A percentile compares a stretch with the other conserved stretches of the same genome.
These are phyloP conservation scores for Phenganax stokvisi DNA, from an alignment of 92 coral and sea anemone species.

Conservation along the genomic window DNA sequence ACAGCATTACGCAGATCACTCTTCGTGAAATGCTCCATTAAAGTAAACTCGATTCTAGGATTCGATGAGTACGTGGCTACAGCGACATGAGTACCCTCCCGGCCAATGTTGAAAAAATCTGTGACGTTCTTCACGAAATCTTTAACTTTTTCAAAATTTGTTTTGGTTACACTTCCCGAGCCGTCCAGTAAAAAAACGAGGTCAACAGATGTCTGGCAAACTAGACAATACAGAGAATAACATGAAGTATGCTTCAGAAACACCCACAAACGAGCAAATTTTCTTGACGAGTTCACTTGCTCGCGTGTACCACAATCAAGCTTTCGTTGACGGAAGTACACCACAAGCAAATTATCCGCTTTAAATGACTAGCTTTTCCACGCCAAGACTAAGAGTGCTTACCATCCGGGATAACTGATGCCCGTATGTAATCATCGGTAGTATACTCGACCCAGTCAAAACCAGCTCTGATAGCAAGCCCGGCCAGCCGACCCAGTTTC, in stretches of 20 bases:
- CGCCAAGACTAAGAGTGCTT: constrained; percentile 16
- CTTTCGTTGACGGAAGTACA: no score
- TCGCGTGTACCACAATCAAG: no score
- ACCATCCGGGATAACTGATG: constrained; percentile 94
- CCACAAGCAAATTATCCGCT: no score
- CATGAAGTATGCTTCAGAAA: no score
- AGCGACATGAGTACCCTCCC: constrained; percentile 69
- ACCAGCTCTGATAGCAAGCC: constrained; percentile 74
- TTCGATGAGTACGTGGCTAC: constrained; percentile 61
- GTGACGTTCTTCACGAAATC: constrained; percentile 70
- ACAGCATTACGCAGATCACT: constrained; percentile 64
- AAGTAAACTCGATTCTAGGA: constrained; percentile 50
- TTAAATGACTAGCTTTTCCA: not conserved
- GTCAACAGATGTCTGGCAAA: constrained; percentile 95
- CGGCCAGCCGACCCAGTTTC: constrained; percentile 72
- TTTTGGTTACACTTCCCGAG: constrained; percentile 75
- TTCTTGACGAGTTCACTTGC: no score
- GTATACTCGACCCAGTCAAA: constrained; percentile 89
- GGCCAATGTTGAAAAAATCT: constrained; percentile 89
- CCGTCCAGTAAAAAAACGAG: constrained; percentile 77
- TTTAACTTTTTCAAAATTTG: constrained; percentile 63
- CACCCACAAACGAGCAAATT: no score
- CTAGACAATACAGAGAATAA: constrained; percentile 36
- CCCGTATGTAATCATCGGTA: constrained; percentile 57
- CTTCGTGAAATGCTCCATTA: constrained; percentile 56